Percentiles rank a stretch among this genome's conserved stretches.
These are phyloP conservation scores for Heteromurus nitidus DNA, from an alignment of 2,888 invertebrate genomes.

Conservation along the genomic window DNA sequence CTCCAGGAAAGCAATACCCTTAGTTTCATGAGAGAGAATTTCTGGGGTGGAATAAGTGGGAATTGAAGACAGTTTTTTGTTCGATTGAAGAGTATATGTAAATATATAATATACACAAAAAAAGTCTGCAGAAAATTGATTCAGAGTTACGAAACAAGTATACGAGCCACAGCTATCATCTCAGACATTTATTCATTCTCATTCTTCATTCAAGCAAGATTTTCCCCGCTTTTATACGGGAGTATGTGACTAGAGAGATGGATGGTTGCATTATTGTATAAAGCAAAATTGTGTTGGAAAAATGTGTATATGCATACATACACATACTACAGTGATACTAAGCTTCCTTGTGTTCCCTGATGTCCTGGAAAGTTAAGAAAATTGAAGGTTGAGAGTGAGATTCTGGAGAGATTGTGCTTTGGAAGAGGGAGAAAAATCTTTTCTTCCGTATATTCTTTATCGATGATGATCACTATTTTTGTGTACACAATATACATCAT, in stretches of 20 bases:
- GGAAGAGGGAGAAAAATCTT: constrained; percentile 34
- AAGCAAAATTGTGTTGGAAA: background rate
- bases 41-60: constrained; percentile 7
- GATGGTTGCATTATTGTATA: constrained; percentile 17
- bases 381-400: constrained; percentile 57
- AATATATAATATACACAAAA: background rate
- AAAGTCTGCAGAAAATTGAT: background rate
- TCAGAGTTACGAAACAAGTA: background rate
- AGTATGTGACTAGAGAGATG: constrained; percentile 43
- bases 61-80: background rate
- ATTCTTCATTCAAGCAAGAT: background rate
- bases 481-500: constrained; percentile 60
- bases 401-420: constrained; percentile 49
- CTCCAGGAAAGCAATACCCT: background rate
- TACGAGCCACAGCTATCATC: background rate
- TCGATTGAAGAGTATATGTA: background rate
- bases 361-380: constrained; percentile 54
- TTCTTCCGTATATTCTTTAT: constrained; percentile 39
- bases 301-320: background rate
- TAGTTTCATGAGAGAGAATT: background rate
- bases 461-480: constrained; percentile 55
- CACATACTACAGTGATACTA: background rate
- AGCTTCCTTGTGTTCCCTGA: constrained; percentile 7
- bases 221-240: constrained; percentile 22
- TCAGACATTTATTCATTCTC: background rate